Base-by-base conservation (phyloP, 2,113 vertebrate genomes). In the Dryoscopus gambensis region DNA sequence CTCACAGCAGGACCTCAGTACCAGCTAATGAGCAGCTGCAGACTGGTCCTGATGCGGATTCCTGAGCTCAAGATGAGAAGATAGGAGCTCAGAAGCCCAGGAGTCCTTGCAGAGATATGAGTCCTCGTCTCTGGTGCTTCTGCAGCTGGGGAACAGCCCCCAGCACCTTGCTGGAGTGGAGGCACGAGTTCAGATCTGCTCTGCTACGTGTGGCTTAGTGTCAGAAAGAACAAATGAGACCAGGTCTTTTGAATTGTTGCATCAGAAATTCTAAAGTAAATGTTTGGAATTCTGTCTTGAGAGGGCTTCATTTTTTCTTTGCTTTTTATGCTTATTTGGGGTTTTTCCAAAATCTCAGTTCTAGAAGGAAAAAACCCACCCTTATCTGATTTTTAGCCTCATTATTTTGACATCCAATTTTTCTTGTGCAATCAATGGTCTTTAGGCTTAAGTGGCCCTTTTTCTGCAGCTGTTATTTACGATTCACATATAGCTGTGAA, bases 391-490 rank as follows among this genome's bases (percentile, higher is more conserved):
- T 82, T 95, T 88, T 92, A 82, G 47, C 23, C 13, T 75, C 18
- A 2, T 71, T 93, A 60, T 79, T 88, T 90, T 85, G 57, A 28
- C 52, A 63, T 85, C 15, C 28, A 79, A 3, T 39, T 82, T 94
- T 90, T 79, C 70, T 90, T 79, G 31, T 90, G 70, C 47, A 78
- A 50, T 94, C 62, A 55, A 0, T 80, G 30, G 55, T 85, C 70
- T 71, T 85, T n/a, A 71, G 77, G 79, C 53, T 88, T 55, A 85
- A 85, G 70, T 83, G 70, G 62, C 75, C 57, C 40, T 84, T 90
- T 63, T 79, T 47, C 65, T 95, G 85, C 85, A 92, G 82, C 94
- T 92, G 85, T 82, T 90, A 33, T 75, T 90, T 95, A 71, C 62
- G 39, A 47, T 42, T 53, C 50, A 50, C 46, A 82, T 33, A 46